phyloP scores from a whole-genome alignment of 2,113 vertebrate species.

The Phaetusa simplex region DNA sequence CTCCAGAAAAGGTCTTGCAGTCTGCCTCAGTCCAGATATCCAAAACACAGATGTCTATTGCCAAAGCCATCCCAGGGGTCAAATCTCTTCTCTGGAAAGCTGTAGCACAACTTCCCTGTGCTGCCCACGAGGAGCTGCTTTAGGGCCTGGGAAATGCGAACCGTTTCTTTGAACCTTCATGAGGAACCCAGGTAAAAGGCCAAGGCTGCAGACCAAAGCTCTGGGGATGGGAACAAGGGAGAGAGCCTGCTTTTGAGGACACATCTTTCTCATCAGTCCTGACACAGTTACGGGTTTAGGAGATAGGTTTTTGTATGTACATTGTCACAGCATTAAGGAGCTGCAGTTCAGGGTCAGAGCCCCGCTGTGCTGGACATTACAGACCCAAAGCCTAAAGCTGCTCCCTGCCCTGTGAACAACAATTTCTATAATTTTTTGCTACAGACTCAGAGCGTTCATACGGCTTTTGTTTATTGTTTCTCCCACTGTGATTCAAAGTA shows the following conservation, averaged over 20 bases:
- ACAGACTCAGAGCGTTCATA: background rate
- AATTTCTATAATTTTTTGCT: background rate
- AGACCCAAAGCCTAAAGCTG: background rate
- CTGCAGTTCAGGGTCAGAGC: background rate
- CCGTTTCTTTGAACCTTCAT: background rate
- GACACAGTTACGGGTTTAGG: background rate
- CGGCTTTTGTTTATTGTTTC: background rate
- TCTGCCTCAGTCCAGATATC: background rate
- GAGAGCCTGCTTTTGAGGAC: background rate
- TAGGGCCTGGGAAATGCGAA: background rate
- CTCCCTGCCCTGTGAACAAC: background rate
- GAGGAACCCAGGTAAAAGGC: background rate
- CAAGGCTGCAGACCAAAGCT: background rate
- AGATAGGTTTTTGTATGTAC: background rate
- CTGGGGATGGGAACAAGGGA: background rate
- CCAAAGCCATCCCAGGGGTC: background rate
- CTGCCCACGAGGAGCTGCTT: background rate
- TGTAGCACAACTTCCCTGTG: background rate
- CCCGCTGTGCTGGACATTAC: background rate
- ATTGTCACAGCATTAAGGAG: background rate
- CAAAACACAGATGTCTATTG: background rate
- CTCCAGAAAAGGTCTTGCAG: background rate
- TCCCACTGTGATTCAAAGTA: background rate
- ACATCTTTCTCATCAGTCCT: background rate
- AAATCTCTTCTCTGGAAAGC: background rate